Conservation (phyloP, 1,140 invertebrate genomes). For the Aporrectodea caliginosa region DNA sequence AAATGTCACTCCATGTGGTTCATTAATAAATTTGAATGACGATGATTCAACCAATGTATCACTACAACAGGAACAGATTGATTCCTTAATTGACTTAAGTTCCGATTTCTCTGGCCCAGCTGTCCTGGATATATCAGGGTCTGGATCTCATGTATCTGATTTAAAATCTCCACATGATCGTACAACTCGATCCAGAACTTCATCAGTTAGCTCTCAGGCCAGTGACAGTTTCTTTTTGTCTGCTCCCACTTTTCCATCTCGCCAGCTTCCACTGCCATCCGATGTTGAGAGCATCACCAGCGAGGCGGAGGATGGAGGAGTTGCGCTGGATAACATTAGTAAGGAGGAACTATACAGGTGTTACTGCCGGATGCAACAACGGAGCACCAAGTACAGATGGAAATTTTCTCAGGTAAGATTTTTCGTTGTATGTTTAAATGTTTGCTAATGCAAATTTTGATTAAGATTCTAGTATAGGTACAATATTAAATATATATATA, state of each 20-base stretch:
- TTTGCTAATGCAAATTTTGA: no score
- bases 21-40: background rate
- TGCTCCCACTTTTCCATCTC: background rate
- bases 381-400: background rate
- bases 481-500: no score
- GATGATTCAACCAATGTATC: background rate
- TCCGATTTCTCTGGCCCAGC: background rate
- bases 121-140: background rate
- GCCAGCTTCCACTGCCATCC: slow-evolving; percentile 46
- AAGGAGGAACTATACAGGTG: background rate
- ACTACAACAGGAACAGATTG: background rate
- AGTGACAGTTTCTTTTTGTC: background rate
- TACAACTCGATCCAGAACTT: background rate
- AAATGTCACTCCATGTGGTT: background rate
- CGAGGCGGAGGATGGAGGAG: slow-evolving; percentile 46
- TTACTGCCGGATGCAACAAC: background rate
- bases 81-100: background rate
- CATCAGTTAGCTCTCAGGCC: background rate
- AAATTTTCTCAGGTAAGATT: background rate
- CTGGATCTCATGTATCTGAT: background rate
- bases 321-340: background rate
- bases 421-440: no score
- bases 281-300: slow-evolving; percentile 47
- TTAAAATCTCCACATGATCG: background rate
- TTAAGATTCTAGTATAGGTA: no score